phyloP scores from a whole-genome alignment of 2,888 invertebrate species.

The Lithophane socia region DNA sequence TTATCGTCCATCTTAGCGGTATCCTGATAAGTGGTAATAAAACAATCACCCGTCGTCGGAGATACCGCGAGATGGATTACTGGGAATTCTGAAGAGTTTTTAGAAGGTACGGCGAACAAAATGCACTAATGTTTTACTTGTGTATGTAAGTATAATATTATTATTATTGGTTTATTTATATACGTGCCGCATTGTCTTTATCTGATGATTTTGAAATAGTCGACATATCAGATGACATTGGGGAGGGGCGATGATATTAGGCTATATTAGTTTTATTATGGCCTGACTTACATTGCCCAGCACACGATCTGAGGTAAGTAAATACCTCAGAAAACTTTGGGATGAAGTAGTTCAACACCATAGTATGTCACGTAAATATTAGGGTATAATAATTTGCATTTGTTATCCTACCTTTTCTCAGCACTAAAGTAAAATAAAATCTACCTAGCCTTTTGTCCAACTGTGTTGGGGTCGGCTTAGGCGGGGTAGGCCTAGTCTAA shows the following conservation, averaged over 20 bases:
- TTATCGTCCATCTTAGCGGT: conserved; percentile 47
- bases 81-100: conserved; percentile 19
- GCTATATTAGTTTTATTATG: background rate
- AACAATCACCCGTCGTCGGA: background rate
- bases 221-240: background rate
- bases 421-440: no score
- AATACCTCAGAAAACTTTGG: background rate
- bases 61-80: conserved; percentile 33
- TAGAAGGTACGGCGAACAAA: conserved; percentile 12
- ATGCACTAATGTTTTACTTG: background rate
- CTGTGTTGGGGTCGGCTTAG: no score
- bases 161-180: background rate
- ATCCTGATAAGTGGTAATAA: conserved; percentile 12
- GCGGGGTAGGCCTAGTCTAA: no score
- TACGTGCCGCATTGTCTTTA: background rate
- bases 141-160: no score
- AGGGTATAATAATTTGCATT: no score
- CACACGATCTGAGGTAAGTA: background rate
- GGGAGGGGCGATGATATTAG: background rate
- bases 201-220: conserved; percentile 17
- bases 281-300: background rate
- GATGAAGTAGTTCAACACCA: background rate
- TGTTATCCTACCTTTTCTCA: no score
- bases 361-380: background rate
- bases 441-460: no score